phyloP scores from a whole-genome alignment of 2,797 vertebrate species.

The Enteromius trimaculatus region DNA sequence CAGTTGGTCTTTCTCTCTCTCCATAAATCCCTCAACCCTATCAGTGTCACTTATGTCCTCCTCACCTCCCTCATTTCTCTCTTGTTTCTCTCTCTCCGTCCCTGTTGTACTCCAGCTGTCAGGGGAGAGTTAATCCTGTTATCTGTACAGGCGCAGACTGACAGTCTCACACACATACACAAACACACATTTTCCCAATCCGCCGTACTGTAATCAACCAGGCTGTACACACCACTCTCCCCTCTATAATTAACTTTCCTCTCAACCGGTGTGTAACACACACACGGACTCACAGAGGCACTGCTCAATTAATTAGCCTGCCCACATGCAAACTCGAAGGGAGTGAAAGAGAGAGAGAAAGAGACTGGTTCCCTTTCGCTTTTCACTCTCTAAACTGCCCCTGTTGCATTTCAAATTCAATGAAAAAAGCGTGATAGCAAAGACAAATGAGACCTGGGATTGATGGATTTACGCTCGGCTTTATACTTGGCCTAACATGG shows the following conservation, averaged over 20 bases:
- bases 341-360: background rate
- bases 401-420: constrained; percentile 26
- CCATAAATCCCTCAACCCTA: constrained; percentile 63
- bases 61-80: constrained; percentile 54
- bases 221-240: constrained; percentile 56
- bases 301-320: constrained; percentile 51
- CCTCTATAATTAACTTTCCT: constrained; percentile 60
- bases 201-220: constrained; percentile 69
- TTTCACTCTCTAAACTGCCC: constrained; percentile 25
- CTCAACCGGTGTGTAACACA: constrained; percentile 44
- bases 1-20: constrained; percentile 45
- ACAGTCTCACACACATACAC: constrained; percentile 65
- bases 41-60: constrained; percentile 62
- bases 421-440: constrained; percentile 21
- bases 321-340: constrained; percentile 41
- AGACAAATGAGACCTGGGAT: constrained; percentile 26
- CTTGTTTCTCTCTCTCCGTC: constrained; percentile 57
- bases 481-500: constrained; percentile 9
- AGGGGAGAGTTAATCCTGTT: constrained; percentile 78
- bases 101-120: constrained; percentile 72
- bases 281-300: constrained; percentile 42
- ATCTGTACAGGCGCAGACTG: constrained; percentile 76
- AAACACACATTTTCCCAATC: constrained; percentile 52
- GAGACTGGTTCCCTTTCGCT: constrained; percentile 22
- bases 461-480: background rate